These are phyloP conservation scores for Acrocephalus arundinaceus DNA, from an alignment of 2,113 vertebrate species.

Conservation along the genomic window DNA sequence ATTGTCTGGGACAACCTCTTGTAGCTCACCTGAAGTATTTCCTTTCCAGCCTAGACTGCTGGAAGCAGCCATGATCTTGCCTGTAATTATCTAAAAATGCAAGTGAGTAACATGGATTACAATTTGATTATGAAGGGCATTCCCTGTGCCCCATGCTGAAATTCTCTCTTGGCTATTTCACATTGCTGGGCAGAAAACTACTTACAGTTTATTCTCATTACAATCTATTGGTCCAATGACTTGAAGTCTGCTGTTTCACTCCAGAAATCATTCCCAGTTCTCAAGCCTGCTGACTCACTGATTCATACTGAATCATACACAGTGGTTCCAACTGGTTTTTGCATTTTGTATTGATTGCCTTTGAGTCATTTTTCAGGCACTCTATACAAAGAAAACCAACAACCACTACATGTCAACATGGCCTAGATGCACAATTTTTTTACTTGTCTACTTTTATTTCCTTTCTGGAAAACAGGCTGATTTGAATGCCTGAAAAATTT, in stretches of 20 bases:
- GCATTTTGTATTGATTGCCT: neutral
- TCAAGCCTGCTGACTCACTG: conserved; percentile 37
- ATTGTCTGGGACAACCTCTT: neutral
- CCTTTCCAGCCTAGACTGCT: neutral
- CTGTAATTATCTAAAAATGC: neutral
- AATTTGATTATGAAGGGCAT: neutral
- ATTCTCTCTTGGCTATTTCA: conserved; percentile 9
- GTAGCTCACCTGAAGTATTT: neutral
- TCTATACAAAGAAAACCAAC: neutral
- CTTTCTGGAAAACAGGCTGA: neutral
- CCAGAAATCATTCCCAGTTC: conserved; percentile 30
- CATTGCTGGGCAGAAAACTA: conserved; percentile 47
- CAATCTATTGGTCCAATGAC: neutral
- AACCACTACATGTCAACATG: fast-evolving
- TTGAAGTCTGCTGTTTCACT: neutral
- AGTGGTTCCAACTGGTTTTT: neutral
- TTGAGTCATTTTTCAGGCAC: conserved; percentile 23
- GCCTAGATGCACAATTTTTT: fast-evolving
- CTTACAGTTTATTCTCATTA: neutral
- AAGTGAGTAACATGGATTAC: neutral
- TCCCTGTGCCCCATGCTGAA: neutral
- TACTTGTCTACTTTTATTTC: neutral
- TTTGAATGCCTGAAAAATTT: neutral
- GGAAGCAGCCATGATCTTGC: neutral
- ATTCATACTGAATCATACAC: conserved; percentile 53